Conservation (phyloP, 2,113 vertebrate species). For the Coptodon rendalli region DNA sequence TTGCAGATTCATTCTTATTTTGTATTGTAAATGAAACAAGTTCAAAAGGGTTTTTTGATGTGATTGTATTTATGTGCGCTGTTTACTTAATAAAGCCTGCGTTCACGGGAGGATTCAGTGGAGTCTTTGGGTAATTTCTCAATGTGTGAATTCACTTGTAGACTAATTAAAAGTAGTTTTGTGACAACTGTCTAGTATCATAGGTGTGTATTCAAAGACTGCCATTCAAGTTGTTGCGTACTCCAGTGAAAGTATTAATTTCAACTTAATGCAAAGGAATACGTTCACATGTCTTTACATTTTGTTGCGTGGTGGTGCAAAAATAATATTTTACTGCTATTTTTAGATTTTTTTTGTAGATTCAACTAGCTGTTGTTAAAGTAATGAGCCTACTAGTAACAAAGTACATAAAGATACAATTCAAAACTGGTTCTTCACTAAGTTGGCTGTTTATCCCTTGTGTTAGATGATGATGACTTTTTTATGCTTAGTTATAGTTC, state of each 20-base stretch:
- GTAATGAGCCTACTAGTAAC: neutral
- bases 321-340: neutral
- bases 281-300: accelerated
- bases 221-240: neutral
- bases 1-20: neutral
- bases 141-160: neutral
- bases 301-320: neutral
- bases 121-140: neutral
- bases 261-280: neutral
- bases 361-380: neutral
- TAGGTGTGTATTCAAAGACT: neutral
- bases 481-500: neutral
- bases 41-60: neutral
- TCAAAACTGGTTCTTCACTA: neutral
- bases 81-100: neutral
- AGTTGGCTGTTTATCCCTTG: neutral
- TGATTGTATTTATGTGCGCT: neutral
- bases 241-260: neutral
- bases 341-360: neutral
- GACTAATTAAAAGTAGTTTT: neutral
- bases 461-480: neutral
- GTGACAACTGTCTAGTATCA: neutral
- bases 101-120: neutral
- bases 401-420: neutral
- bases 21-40: neutral